phyloP scores from a whole-genome alignment of 2,888 invertebrate species.

The Phasia obesa region DNA sequence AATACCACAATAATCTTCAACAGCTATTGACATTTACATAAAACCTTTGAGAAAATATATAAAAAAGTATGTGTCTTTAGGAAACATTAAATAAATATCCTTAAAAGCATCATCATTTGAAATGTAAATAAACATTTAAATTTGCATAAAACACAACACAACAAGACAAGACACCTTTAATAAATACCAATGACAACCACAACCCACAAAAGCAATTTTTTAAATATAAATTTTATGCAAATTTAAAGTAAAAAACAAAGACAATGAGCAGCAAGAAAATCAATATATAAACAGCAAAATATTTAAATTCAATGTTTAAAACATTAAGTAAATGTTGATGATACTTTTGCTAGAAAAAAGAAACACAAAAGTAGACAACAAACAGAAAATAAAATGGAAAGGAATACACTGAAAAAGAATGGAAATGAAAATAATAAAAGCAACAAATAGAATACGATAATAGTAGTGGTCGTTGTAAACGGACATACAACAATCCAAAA shows the following conservation, averaged over 20 bases:
- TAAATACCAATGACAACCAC: constrained; percentile 15
- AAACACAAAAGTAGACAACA: neutral
- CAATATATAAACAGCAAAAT: constrained; percentile 35
- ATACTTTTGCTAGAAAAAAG: neutral
- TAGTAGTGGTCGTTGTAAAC: neutral
- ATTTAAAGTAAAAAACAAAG: constrained; percentile 1
- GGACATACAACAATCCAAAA: neutral
- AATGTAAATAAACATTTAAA: constrained; percentile 69
- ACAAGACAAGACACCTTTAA: constrained; percentile 44
- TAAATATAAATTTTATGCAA: constrained; percentile 49
- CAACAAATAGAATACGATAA: neutral
- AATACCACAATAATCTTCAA: neutral
- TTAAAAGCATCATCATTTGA: constrained; percentile 64
- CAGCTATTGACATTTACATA: constrained; percentile 12
- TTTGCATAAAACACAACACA: constrained; percentile 62
- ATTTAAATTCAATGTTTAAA: constrained; percentile 52
- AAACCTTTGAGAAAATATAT: neutral
- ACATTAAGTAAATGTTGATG: constrained; percentile 17
- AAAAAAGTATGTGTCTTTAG: constrained; percentile 5
- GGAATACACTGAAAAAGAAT: no score
- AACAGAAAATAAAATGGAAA: neutral
- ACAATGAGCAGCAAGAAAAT: constrained; percentile 17
- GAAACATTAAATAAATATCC: constrained; percentile 54
- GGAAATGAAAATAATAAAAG: neutral
- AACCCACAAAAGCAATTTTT: constrained; percentile 9